Evolutionary conservation across 2,888 invertebrate species (phyloP).

Genomic region (Nemotelus nigrinus): DNA sequence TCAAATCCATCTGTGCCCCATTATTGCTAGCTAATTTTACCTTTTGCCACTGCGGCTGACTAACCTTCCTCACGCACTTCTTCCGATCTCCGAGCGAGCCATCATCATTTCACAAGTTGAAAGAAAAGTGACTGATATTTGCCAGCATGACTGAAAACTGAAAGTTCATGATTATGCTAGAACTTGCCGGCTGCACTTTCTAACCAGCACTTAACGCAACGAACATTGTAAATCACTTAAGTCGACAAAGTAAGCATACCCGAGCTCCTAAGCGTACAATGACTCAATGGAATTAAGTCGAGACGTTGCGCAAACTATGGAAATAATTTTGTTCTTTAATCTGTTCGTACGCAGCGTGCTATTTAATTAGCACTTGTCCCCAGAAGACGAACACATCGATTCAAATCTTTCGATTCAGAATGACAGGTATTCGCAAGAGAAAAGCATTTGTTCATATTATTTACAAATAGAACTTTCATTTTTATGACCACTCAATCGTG

Average conservation of each 20-base stretch:
- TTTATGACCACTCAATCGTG: background rate
- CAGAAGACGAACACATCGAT: background rate
- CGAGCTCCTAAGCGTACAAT: background rate
- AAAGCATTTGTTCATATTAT: no score
- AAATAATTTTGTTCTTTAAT: conserved; percentile 1
- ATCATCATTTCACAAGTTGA: background rate
- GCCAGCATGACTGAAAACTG: conserved; percentile 1
- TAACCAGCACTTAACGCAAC: background rate
- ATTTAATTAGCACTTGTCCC: conserved; percentile 33
- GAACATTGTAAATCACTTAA: background rate
- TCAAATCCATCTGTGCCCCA: background rate
- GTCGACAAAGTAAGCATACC: background rate
- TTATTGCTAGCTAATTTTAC: no score
- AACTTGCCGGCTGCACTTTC: background rate
- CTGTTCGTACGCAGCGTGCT: background rate
- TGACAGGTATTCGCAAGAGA: no score
- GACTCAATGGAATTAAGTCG: background rate
- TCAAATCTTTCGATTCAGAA: background rate
- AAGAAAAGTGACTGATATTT: background rate
- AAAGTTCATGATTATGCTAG: background rate
- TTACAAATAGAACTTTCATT: background rate
- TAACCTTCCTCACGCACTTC: no score
- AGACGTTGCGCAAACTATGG: background rate
- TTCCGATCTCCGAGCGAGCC: no score
- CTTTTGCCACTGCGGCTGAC: no score